phyloP scores from a whole-genome alignment of 1,140 invertebrate genomes.

The Tyrophagus putrescentiae region DNA sequence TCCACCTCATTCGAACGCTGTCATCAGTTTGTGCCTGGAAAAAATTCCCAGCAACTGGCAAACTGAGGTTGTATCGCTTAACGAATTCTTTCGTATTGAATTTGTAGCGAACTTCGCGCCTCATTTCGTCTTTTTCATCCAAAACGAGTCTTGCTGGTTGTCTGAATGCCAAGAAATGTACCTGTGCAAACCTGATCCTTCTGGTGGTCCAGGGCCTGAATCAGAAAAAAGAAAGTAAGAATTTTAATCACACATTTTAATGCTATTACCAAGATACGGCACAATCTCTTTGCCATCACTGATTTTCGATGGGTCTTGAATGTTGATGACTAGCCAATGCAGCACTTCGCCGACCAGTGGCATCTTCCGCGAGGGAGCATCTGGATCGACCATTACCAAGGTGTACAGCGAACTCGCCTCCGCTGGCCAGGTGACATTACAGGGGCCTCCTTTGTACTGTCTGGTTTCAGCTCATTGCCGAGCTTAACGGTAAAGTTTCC shows the following conservation, averaged over 20 bases:
- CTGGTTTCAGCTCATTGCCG: constrained; percentile 25
- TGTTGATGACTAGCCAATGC: constrained; percentile 28
- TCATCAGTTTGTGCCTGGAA: constrained; percentile 37
- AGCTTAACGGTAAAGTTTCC: constrained; percentile 14
- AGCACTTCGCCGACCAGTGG: constrained; percentile 24
- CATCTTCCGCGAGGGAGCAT: constrained; percentile 24
- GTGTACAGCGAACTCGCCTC: constrained; percentile 22
- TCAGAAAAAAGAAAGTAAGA: too few relatives aligned
- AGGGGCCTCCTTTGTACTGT: constrained; percentile 25
- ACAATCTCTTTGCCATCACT: constrained; percentile 23
- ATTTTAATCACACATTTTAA: too few relatives aligned
- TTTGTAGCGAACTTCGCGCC: constrained; percentile 30
- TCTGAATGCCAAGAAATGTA: constrained; percentile 18
- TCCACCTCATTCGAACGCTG: not conserved
- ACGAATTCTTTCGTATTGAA: constrained; percentile 34
- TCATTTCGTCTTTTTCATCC: constrained; percentile 25
- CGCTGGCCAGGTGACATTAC: constrained; percentile 18
- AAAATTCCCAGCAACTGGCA: constrained; percentile 37
- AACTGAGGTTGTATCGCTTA: constrained; percentile 31
- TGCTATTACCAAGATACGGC: too few relatives aligned
- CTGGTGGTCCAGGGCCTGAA: constrained; percentile 25
- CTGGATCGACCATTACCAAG: constrained; percentile 26
- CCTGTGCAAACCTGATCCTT: constrained; percentile 25
- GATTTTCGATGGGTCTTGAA: constrained; percentile 23
- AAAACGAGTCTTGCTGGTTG: constrained; percentile 30